phyloP scores from a whole-genome alignment of 1,140 invertebrate species.

The Trichomalopsis sarcophagae region DNA sequence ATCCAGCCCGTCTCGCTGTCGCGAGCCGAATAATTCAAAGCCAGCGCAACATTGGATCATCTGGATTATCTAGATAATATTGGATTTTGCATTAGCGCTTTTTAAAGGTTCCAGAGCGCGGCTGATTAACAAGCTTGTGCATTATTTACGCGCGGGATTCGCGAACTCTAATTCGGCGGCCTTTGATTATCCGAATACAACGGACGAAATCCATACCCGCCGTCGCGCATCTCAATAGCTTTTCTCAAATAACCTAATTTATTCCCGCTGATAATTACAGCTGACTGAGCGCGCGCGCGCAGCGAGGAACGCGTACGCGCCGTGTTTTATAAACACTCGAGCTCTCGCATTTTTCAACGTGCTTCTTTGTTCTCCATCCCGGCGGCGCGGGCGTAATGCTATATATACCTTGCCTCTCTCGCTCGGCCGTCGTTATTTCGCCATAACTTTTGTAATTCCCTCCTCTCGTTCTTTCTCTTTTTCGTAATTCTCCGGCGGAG shows the following conservation, averaged over 20 bases:
- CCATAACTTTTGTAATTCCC: slow-evolving; percentile 29
- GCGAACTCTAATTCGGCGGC: slow-evolving; percentile 11
- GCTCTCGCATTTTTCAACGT: neutral
- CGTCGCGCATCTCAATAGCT: neutral
- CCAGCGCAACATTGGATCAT: slow-evolving; percentile 17
- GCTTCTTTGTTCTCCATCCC: neutral
- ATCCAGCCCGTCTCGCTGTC: neutral
- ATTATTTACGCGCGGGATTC: slow-evolving; percentile 33
- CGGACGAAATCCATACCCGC: neutral
- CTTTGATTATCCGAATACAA: neutral
- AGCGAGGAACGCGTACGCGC: too few relatives aligned
- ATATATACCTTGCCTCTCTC: neutral
- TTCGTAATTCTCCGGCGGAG: neutral
- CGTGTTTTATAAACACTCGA: neutral
- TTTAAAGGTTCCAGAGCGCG: neutral
- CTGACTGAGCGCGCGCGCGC: neutral
- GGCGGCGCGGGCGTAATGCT: neutral
- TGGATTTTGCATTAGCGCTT: slow-evolving; percentile 11
- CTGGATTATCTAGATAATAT: slow-evolving; percentile 33
- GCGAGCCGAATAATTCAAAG: neutral
- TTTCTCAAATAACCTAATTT: neutral
- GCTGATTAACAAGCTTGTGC: slow-evolving; percentile 8
- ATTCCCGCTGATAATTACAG: neutral
- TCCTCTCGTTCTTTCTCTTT: neutral
- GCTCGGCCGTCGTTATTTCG: neutral